Conservation (phyloP, 2,888 invertebrate species). For the Hypomecis atomaria region DNA sequence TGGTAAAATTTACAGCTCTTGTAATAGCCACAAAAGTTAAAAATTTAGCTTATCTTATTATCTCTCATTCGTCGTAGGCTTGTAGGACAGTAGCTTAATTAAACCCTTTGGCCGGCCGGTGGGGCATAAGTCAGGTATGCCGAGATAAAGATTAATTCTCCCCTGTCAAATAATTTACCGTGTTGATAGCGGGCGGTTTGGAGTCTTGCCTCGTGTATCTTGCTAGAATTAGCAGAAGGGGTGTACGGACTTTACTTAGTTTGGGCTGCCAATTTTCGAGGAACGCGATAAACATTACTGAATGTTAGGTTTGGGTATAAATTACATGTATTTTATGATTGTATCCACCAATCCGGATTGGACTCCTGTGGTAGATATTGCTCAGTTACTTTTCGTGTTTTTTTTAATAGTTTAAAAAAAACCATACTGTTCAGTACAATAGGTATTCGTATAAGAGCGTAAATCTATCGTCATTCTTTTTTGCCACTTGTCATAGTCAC, state of each 20-base stretch:
- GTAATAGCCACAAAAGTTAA: too few relatives aligned
- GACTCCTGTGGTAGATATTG: too few relatives aligned
- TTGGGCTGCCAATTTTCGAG: slow-evolving; percentile 3
- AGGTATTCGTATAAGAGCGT: too few relatives aligned
- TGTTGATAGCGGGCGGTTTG: slow-evolving; percentile 58
- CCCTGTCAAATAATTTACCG: slow-evolving; percentile 80
- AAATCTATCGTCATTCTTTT: too few relatives aligned
- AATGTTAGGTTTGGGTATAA: not conserved
- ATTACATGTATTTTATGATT: not conserved
- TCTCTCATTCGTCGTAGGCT: not conserved
- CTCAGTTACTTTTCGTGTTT: too few relatives aligned
- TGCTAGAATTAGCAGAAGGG: slow-evolving; percentile 21
- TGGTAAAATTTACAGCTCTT: too few relatives aligned
- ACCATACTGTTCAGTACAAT: too few relatives aligned
- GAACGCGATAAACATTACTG: not conserved
- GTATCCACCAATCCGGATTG: too few relatives aligned
- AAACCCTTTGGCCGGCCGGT: slow-evolving; percentile 62
- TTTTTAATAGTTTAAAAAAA: too few relatives aligned
- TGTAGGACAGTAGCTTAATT: slow-evolving; percentile 8
- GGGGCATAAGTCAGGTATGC: slow-evolving; percentile 60
- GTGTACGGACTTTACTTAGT: slow-evolving; percentile 7
- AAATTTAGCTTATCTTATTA: too few relatives aligned
- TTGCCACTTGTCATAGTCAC: too few relatives aligned
- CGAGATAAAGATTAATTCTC: slow-evolving; percentile 78
- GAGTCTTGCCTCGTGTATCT: slow-evolving; percentile 28